Conservation (phyloP, 1,140 invertebrate species). For the Brachionus sp. region DNA sequence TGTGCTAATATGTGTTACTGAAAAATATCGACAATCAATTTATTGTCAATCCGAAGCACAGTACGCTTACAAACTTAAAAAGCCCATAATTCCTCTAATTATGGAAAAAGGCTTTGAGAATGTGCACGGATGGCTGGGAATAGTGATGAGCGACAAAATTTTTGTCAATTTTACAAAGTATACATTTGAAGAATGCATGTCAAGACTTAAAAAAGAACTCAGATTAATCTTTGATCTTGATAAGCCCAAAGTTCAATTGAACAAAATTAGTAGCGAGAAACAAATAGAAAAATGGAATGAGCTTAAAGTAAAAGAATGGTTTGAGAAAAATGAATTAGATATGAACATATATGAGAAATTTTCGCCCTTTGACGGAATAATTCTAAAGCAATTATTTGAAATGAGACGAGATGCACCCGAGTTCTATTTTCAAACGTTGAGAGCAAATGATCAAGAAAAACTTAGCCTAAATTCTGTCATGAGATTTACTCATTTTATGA, state of each 20-base stretch:
- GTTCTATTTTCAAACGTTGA: slow-evolving; percentile 23
- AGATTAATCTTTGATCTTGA: not conserved
- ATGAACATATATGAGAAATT: not conserved
- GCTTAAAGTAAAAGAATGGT: slow-evolving; percentile 11
- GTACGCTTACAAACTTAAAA: slow-evolving; percentile 52
- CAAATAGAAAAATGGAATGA: not conserved
- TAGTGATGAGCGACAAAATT: slow-evolving; percentile 53
- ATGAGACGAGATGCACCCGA: slow-evolving; percentile 30
- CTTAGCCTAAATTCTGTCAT: not conserved
- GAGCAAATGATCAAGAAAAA: not conserved
- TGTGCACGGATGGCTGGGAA: slow-evolving; percentile 55
- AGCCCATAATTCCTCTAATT: slow-evolving; percentile 53
- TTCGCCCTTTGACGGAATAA: slow-evolving; percentile 1
- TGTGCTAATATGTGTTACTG: slow-evolving; percentile 54
- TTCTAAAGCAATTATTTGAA: slow-evolving; percentile 23
- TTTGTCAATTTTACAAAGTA: slow-evolving; percentile 50
- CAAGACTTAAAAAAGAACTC: not conserved
- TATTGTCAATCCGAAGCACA: slow-evolving; percentile 55
- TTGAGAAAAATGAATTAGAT: not conserved
- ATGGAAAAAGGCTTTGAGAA: slow-evolving; percentile 51
- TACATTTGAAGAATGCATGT: slow-evolving; percentile 1
- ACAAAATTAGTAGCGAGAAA: not conserved
- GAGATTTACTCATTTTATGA: slow-evolving; percentile 28
- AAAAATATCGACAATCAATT: slow-evolving; percentile 56
- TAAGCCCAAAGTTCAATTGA: not conserved